Percentiles rank a stretch among this genome's conserved stretches.
Evolutionary conservation across 1,140 invertebrate genomes (phyloP).

Genomic region (Bombus sylvicola): DNA sequence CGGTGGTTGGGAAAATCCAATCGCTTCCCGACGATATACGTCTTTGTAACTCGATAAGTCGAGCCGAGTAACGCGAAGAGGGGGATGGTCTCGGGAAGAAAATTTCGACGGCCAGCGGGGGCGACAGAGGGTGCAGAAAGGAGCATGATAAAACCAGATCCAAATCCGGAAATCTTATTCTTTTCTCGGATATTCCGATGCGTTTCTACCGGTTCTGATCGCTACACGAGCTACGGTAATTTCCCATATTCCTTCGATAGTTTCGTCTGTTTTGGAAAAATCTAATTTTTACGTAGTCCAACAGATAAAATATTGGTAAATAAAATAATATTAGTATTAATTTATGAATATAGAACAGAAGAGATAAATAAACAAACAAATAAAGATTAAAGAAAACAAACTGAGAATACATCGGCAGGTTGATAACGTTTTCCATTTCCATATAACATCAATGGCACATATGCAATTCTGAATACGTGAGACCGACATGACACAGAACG

Average conservation of each 20-base stretch:
- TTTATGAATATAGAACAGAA: background rate
- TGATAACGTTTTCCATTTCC: background rate
- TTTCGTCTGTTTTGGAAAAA: background rate
- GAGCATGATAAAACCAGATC: conserved; percentile 26
- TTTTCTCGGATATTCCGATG: background rate
- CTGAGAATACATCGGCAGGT: background rate
- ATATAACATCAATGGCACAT: background rate
- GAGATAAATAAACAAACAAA: background rate
- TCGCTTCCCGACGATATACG: conserved; percentile 70
- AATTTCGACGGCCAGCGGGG: conserved; percentile 50
- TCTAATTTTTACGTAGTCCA: too few species aligned
- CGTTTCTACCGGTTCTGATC: background rate
- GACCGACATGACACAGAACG: background rate
- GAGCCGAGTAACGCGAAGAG: conserved; percentile 50
- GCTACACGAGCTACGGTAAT: background rate
- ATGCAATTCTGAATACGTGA: background rate
- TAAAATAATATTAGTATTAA: too few species aligned
- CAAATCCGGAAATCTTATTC: conserved; percentile 27
- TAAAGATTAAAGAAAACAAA: background rate
- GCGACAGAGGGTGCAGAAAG: background rate
- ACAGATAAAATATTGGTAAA: too few species aligned
- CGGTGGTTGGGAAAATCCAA: conserved; percentile 71
- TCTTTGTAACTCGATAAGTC: conserved; percentile 74
- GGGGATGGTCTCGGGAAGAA: conserved; percentile 8
- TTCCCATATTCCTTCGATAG: background rate